Base-by-base conservation (phyloP, 2,888 invertebrate species). In the Muscina levida region DNA sequence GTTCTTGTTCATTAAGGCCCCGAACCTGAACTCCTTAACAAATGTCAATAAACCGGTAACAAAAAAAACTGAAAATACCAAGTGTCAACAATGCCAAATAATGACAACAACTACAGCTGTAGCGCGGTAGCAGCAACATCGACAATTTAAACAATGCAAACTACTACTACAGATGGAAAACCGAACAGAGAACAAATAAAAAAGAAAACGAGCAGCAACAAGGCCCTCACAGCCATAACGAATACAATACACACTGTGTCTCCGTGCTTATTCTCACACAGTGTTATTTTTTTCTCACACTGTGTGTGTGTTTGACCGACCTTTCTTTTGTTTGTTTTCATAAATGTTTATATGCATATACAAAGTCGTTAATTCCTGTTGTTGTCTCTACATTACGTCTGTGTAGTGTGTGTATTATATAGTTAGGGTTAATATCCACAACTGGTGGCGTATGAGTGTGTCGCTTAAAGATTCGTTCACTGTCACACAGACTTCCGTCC, bases 81-180 rank as follows among this genome's bases (percentile, higher is more conserved):
- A 79, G 76, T 76, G 76, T 79, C 79, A 79, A 76, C 79, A 79
- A 72, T 79, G 68, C 72, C 72, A 76, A 72, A 65, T 76, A 53
- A 75, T 19, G 22, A 56, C 46, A 48, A 67, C 57, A 42, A 26
- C 3, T 17, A 26, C 39, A 22, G 48, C 5, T 17, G 48, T 22
- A 48, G 19, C 1, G 19, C 17, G 13, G 15, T 4, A 46, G 46
- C n/a, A n/a, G 17, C 15, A 46, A 15, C n/a, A 17, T 46, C 15
- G 15, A 46, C 46, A 46, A 17, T 17, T 15, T 46, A 46, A 5
- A 53, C 53, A 53, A 53, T 24, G 22, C 24, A 22, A 53, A 17
- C 5, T 5, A 46, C 19, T 5, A 48, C 19, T 48, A 53, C 24
- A 24, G 24, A 24, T 53, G 53, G 22, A 53, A 53, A 19, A 22